phyloP scores from a whole-genome alignment of 1,140 invertebrate genomes.

The Drosophila serrata region DNA sequence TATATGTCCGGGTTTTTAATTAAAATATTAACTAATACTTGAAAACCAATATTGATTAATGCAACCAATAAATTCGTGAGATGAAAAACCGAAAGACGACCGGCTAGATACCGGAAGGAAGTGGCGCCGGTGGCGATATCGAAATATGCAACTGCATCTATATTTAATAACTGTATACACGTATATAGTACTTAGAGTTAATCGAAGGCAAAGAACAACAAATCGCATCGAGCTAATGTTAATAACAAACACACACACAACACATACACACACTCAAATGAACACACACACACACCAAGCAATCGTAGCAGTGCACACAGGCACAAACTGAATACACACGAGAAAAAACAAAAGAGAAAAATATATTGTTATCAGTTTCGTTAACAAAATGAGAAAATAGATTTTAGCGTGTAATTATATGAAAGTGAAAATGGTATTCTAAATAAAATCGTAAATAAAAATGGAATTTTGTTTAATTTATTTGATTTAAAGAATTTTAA shows the following conservation, averaged over 20 bases:
- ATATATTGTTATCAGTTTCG: conserved; percentile 78
- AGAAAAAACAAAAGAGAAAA: conserved; percentile 34
- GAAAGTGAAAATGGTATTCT: conserved; percentile 77
- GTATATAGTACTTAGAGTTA: conserved; percentile 76
- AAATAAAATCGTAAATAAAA: conserved; percentile 79
- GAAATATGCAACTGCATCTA: conserved; percentile 58
- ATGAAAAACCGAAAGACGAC: conserved; percentile 9
- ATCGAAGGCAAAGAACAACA: conserved; percentile 37
- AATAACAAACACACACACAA: conserved; percentile 32
- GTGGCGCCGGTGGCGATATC: conserved; percentile 35
- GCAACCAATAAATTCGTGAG: background rate
- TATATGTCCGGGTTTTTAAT: too few species aligned
- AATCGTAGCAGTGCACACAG: conserved; percentile 42
- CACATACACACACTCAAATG: conserved; percentile 41
- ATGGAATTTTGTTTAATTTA: background rate
- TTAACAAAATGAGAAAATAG: conserved; percentile 78
- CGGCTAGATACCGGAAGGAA: conserved; percentile 3
- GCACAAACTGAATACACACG: conserved; percentile 28
- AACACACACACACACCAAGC: conserved; percentile 25
- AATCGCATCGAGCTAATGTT: conserved; percentile 62
- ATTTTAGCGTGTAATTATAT: conserved; percentile 74
- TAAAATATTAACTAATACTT: background rate
- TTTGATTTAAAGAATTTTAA: background rate
- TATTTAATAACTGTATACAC: conserved; percentile 72
- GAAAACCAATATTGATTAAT: background rate